Evolutionary conservation across 2,797 vertebrate species (phyloP), one percentile per base, ranked within the genome.

Genomic region (Poeciliopsis turneri): DNA sequence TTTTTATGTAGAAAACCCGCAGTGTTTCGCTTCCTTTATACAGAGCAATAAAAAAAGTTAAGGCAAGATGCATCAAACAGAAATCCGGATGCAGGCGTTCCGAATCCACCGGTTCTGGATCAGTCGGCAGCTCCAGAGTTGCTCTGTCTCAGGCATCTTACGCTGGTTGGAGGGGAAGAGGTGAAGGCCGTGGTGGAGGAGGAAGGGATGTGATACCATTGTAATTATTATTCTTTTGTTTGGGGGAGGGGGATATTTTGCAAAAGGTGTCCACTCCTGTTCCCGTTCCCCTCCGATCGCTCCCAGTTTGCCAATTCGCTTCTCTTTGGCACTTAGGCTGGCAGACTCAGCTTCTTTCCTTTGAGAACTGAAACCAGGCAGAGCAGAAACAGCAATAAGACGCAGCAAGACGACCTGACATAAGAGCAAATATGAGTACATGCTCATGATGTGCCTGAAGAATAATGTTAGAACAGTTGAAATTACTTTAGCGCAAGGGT

Each of bases 281-380:
- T 93, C 88, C 94, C 90, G 87, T 77, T 82, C 94, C 95, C 86
- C 94, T 89, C 93, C 53, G 15, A 80, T 78, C 78, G 68, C 83
- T 79, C 89, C 89, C 88, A 89, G 95, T 96, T 94, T 91, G 94
- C 93, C 93, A 93, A 93, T 94, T 95, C 85, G 86, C 95, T 86
- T 91, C 0, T 90, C 90, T 96, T 97, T 97, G 96, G 97, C 96
- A 96, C 96, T 97, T 97, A 99, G 1, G 98, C 98, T 93, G 98
- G 98, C 96, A 99, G 97, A 95, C 98, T 99, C 94, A 99, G 96
- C 95, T 99, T 99, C 97, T 99, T 99, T 94, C 98, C 98, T 95
- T 99, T 99, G 92, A 99, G 96, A 77, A 99, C 98, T 99, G 81
- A 87, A 89, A 76, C 2, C n/a, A 89, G 78, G 94, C 55, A 92